Percentiles rank a stretch among this genome's conserved stretches.
These are phyloP conservation scores for Samia ricini DNA, from an alignment of 1,140 invertebrate species.

Conservation along the genomic window DNA sequence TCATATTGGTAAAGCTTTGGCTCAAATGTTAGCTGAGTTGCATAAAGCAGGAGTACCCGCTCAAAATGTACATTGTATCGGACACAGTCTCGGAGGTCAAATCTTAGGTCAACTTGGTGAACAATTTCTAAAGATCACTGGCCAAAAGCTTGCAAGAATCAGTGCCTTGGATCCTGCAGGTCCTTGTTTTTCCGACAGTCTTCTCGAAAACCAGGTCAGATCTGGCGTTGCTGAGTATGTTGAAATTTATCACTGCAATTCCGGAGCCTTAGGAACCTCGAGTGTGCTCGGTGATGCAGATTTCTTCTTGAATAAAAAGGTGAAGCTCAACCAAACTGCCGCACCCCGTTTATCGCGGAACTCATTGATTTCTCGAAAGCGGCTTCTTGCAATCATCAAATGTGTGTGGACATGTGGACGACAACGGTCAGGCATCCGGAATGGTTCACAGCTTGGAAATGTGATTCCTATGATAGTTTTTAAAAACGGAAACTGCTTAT, in stretches of 20 bases:
- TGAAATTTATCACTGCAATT: constrained; percentile 89
- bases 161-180: too few species aligned
- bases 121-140: constrained; percentile 80
- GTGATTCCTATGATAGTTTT: constrained; percentile 57
- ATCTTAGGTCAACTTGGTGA: constrained; percentile 77
- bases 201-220: constrained; percentile 77
- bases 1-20: constrained; percentile 64
- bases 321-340: constrained; percentile 71
- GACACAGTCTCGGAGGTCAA: constrained; percentile 77
- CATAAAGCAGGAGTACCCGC: constrained; percentile 46
- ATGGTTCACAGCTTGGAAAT: constrained; percentile 56
- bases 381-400: constrained; percentile 81
- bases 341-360: constrained; percentile 69
- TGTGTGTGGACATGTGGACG: constrained; percentile 81
- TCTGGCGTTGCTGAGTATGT: constrained; percentile 80
- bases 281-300: constrained; percentile 82
- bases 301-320: constrained; percentile 91
- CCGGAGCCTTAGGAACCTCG: constrained; percentile 83
- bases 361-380: constrained; percentile 62
- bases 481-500: constrained; percentile 45
- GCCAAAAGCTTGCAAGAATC: constrained; percentile 87
- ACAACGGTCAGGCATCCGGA: constrained; percentile 77
- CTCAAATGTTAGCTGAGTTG: constrained; percentile 46
- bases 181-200: constrained; percentile 79
- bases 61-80: constrained; percentile 63